Percentiles rank a stretch among this genome's conserved stretches.
Evolutionary conservation across 2,113 vertebrate species (phyloP).

Genomic region (Chlorocebus sabaeus): DNA sequence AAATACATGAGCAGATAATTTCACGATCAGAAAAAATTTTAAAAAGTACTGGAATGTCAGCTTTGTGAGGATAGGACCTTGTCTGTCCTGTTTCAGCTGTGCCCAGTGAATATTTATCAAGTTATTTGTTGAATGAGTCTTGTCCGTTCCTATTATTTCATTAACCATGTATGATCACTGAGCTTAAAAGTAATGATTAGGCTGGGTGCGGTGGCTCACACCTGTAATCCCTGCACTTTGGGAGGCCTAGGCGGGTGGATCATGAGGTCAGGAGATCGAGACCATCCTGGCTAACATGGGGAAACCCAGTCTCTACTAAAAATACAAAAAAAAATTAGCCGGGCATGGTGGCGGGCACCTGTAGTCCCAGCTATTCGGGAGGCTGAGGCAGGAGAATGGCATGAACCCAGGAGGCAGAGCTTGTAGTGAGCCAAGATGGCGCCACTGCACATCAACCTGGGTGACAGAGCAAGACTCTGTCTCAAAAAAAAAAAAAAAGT

Average conservation of each 20-base stretch:
- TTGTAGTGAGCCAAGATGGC: too few species aligned
- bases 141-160: background rate
- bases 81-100: background rate
- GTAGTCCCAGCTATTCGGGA: too few species aligned
- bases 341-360: accelerated
- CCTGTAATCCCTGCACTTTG: too few species aligned
- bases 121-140: background rate
- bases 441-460: too few species aligned
- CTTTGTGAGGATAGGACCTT: background rate
- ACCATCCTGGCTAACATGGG: too few species aligned
- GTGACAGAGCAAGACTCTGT: too few species aligned
- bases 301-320: too few species aligned
- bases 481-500: background rate
- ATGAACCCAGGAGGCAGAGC: too few species aligned
- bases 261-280: too few species aligned
- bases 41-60: background rate
- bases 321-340: too few species aligned
- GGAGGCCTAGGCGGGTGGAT: accelerated
- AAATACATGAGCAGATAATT: conserved; percentile 13
- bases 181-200: background rate
- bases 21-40: conserved; percentile 11
- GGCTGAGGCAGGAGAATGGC: too few species aligned
- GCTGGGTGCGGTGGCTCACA: too few species aligned
- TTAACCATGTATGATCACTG: background rate
- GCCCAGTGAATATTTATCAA: background rate